These are phyloP conservation scores for Caenorhabditis zanzibari DNA, from an alignment of 2,888 invertebrate species.

Conservation along the genomic window DNA sequence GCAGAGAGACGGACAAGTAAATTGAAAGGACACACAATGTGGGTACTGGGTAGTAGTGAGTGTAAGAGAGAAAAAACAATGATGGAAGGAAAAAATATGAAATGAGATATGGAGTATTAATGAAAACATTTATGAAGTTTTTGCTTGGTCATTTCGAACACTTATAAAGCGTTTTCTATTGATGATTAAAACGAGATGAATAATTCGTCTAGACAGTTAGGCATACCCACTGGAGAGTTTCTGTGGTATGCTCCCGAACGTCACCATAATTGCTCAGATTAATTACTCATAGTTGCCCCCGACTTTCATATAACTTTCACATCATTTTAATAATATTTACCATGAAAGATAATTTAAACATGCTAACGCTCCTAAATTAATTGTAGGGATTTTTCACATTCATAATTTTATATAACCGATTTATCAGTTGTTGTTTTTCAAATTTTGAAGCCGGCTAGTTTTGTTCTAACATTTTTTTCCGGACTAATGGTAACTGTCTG, in stretches of 20 bases:
- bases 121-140: too few relatives aligned
- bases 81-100: background rate
- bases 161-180: background rate
- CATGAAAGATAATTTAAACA: background rate
- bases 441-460: too few relatives aligned
- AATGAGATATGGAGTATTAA: background rate
- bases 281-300: background rate
- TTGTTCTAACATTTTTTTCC: too few relatives aligned
- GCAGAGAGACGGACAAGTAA: background rate
- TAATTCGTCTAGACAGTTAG: constrained; percentile 3
- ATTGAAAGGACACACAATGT: constrained; percentile 3
- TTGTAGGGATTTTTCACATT: too few relatives aligned
- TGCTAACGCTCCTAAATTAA: too few relatives aligned
- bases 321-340: background rate
- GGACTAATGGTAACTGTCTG: too few relatives aligned
- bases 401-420: too few relatives aligned
- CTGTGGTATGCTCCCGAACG: background rate
- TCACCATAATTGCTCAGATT: background rate
- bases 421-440: too few relatives aligned
- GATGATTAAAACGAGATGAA: constrained; percentile 6
- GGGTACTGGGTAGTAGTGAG: background rate
- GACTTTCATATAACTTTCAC: too few relatives aligned
- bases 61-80: background rate
- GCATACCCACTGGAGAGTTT: background rate
- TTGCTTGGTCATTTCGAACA: background rate